These are phyloP conservation scores for Enteromius unitaeniatus DNA, from an alignment of 2,797 vertebrate species.

Conservation along the genomic window DNA sequence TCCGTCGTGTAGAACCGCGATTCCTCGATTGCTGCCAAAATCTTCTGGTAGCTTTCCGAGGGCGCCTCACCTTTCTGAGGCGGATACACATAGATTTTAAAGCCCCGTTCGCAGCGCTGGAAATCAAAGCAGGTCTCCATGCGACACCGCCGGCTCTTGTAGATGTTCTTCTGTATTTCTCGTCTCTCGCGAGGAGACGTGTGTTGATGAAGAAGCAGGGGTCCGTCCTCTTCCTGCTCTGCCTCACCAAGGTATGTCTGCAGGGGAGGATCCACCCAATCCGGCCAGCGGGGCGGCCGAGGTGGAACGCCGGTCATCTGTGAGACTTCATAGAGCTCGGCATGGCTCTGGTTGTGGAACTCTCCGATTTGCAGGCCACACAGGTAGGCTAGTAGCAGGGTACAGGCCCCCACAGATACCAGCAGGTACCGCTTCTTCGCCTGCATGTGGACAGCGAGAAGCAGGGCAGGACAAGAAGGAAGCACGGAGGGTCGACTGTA, in stretches of 20 bases:
- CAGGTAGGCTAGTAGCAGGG: constrained; percentile 83
- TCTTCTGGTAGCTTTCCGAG: constrained; percentile 83
- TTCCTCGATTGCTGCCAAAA: constrained; percentile 78
- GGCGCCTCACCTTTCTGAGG: constrained; percentile 75
- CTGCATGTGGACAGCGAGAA: constrained; percentile 84
- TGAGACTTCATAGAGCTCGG: constrained; percentile 61
- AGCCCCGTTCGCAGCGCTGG: constrained; percentile 77
- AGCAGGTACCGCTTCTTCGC: constrained; percentile 89
- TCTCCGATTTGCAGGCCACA: constrained; percentile 82
- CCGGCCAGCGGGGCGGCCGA: constrained; percentile 68
- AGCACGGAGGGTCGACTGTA: constrained; percentile 52
- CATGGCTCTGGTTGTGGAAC: constrained; percentile 73
- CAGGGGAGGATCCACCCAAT: constrained; percentile 66
- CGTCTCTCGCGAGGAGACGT: constrained; percentile 78
- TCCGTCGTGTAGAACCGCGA: constrained; percentile 80
- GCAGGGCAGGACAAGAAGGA: constrained; percentile 49
- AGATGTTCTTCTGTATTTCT: constrained; percentile 79
- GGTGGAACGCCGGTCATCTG: constrained; percentile 56
- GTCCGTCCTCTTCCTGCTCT: constrained; percentile 81
- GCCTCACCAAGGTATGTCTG: constrained; percentile 80
- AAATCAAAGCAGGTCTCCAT: constrained; percentile 86
- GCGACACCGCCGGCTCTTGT: constrained; percentile 81
- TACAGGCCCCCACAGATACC: constrained; percentile 83
- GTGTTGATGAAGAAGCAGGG: constrained; percentile 79
- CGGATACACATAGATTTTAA: constrained; percentile 80